These are phyloP conservation scores for Pantelozetes paolii DNA, from an alignment of 2,888 invertebrate genomes.

Conservation along the genomic window DNA sequence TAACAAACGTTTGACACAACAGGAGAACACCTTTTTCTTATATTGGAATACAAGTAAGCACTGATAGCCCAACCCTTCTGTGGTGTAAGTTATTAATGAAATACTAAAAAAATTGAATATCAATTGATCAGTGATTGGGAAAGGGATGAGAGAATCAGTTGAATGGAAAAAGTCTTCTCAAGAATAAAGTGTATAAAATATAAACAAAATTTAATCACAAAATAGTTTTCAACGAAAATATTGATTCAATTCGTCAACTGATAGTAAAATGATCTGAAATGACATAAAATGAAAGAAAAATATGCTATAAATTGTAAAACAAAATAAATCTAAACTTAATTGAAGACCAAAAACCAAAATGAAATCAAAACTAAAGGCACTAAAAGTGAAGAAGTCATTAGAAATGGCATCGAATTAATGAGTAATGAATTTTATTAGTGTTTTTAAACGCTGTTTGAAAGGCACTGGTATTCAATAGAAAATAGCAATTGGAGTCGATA, in stretches of 20 bases:
- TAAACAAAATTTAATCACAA: too few species aligned
- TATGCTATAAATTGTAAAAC: neutral
- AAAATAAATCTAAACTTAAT: neutral
- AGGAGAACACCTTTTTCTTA: neutral
- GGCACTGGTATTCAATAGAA: neutral
- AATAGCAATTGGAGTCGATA: neutral
- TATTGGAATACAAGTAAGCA: neutral
- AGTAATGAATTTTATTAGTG: constrained; percentile 10
- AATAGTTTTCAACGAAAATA: too few species aligned
- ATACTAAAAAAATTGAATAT: neutral
- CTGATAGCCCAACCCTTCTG: neutral
- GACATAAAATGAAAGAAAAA: neutral
- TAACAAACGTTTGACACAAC: too few species aligned
- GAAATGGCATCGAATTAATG: neutral
- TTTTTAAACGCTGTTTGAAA: neutral
- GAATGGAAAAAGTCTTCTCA: too few species aligned
- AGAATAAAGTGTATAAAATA: too few species aligned
- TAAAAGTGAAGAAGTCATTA: constrained; percentile 8
- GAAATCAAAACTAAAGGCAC: neutral
- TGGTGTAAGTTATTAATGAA: neutral
- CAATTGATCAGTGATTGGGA: too few species aligned
- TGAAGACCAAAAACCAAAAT: neutral
- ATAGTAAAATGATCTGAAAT: neutral
- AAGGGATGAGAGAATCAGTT: too few species aligned
- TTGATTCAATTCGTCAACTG: neutral